Percentiles rank a stretch among this genome's conserved stretches.
Conservation (phyloP, 2,888 invertebrate species). For the Gastrophysa polygoni region DNA sequence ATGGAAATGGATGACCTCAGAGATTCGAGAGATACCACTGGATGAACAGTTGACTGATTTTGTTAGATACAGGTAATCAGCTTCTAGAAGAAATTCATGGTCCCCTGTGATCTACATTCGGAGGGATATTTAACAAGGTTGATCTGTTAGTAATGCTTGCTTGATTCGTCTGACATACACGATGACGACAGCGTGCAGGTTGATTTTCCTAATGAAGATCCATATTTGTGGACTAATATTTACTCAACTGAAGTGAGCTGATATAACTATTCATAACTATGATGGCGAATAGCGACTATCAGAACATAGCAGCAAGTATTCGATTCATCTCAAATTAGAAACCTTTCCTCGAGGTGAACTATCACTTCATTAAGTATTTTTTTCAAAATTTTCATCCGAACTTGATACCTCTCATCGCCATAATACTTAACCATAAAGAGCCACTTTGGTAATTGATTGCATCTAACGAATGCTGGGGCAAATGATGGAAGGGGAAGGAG, state of each 20-base stretch:
- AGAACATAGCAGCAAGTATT: slow-evolving; percentile 28
- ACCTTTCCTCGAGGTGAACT: too few relatives aligned
- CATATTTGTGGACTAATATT: slow-evolving; percentile 54
- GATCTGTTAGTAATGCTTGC: slow-evolving; percentile 43
- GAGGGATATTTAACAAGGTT: slow-evolving; percentile 33
- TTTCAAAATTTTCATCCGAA: background rate
- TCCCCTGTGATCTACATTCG: slow-evolving; percentile 16
- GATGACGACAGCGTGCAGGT: slow-evolving; percentile 48
- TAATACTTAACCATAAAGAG: slow-evolving; percentile 50
- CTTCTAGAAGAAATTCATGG: background rate
- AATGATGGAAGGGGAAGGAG: slow-evolving; percentile 27
- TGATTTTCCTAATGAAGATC: slow-evolving; percentile 57
- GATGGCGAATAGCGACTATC: slow-evolving; percentile 40
- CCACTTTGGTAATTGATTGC: slow-evolving; percentile 54
- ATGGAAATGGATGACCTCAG: too few relatives aligned
- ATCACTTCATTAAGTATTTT: too few relatives aligned
- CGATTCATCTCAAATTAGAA: background rate
- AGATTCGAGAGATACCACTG: too few relatives aligned
- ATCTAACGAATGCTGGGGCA: slow-evolving; percentile 37
- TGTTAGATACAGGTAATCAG: background rate
- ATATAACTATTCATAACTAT: slow-evolving; percentile 50
- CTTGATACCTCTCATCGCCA: background rate
- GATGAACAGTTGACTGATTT: too few relatives aligned
- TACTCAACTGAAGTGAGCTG: slow-evolving; percentile 57
- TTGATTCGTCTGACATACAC: slow-evolving; percentile 43